Conservation (phyloP, 2,113 vertebrate genomes). For the Nanorana parkeri region DNA sequence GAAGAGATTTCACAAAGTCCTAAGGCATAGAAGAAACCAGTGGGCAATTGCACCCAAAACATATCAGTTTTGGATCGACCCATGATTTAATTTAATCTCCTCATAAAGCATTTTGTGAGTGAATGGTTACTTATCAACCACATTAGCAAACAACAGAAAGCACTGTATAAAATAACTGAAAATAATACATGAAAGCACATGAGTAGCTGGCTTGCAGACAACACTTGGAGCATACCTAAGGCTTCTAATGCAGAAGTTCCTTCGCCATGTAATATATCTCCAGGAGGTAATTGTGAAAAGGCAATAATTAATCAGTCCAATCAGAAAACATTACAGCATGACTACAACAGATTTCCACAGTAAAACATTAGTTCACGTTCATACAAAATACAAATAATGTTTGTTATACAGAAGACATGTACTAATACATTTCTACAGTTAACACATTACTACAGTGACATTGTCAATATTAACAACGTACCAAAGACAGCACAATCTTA, state of each 20-base stretch:
- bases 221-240: conserved; percentile 83
- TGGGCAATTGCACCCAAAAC: too few relatives aligned
- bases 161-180: conserved; percentile 66
- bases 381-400: background rate
- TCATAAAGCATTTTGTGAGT: conserved; percentile 49
- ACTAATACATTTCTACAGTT: conserved; percentile 1
- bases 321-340: conserved; percentile 72
- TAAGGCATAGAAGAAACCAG: too few relatives aligned
- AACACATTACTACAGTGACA: conserved; percentile 1
- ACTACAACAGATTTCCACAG: conserved; percentile 69
- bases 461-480: conserved; percentile 3
- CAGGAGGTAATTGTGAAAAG: conserved; percentile 79
- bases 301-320: conserved; percentile 83
- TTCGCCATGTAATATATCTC: conserved; percentile 87
- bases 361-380: conserved; percentile 23
- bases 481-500: conserved; percentile 3
- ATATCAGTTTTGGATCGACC: too few relatives aligned
- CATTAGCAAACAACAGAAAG: conserved; percentile 77
- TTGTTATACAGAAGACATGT: conserved; percentile 2
- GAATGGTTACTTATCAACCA: conserved; percentile 68
- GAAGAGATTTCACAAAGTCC: too few relatives aligned
- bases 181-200: conserved; percentile 70
- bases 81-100: background rate
- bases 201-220: conserved; percentile 81
- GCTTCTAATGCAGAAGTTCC: conserved; percentile 86